Base-by-base conservation (phyloP, 2,888 invertebrate genomes). In the Campoplex nolae region DNA sequence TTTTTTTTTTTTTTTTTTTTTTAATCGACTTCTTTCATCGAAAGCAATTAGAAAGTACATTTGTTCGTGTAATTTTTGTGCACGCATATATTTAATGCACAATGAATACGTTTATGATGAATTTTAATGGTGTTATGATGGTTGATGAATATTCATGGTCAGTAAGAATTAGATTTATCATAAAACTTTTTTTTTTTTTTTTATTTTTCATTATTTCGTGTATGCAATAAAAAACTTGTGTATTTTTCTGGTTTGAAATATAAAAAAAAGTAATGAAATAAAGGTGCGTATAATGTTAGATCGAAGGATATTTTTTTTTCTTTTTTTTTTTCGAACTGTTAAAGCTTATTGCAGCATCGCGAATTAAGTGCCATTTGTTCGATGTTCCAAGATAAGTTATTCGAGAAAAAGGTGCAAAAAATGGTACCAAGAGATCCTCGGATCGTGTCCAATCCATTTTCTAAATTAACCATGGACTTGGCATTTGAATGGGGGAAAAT, bases 391-490 rank as follows among this genome's bases (percentile, higher is more conserved):
- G 58, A 58, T 58, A 58, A 58, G 28, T 23, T 23, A 28, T 58
- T 58, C 58, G 58, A 62, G 32, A 13, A 13, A 11, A 13, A 58
- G 32, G 62, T 28, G 11, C 6, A 62, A 32, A 32, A 62, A 8
- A 38, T 18, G 68, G 65, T 28, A 16, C 65, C 42, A 23, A 68
- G 38, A 28, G 45, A 48, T 28, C 13, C 13, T 71, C 48, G 42
- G 62, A 48, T 71, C 45, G 70, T 71, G 70, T 45, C 28, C 70
- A 48, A 42, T 73, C 32, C 13, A 73, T 45, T 71, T 73, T 73
- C 51, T 51, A 35, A 18, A 54, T 74, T 56, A 48, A 35, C 71
- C 35, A 32, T 38, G 38, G 18, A 18, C 51, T 48, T 32, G 73
- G 51, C 51, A 54, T 73, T 73, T 51, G 28, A 73, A 73, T 73